Percentiles rank a stretch among this genome's conserved stretches.
phyloP scores from a whole-genome alignment of 2,888 invertebrate species.

The Orthosia gothica region DNA sequence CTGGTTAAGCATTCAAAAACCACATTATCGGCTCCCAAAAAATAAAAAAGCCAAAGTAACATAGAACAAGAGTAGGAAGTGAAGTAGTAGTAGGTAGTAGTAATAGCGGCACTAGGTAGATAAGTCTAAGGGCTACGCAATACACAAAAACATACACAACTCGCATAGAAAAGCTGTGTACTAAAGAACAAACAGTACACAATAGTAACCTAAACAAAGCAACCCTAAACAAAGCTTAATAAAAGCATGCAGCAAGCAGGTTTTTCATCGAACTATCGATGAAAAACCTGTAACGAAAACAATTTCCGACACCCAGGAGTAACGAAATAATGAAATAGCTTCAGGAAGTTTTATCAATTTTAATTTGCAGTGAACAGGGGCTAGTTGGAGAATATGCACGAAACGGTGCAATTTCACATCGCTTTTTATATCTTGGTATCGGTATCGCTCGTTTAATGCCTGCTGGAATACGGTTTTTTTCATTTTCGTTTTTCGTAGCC shows the following conservation, averaged over 20 bases:
- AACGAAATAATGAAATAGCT: constrained; percentile 1
- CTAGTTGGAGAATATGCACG: background rate
- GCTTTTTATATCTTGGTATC: constrained; percentile 2
- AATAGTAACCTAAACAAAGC: too few species aligned
- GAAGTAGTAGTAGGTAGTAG: too few species aligned
- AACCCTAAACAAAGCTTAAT: background rate
- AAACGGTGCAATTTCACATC: background rate
- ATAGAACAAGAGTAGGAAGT: too few species aligned
- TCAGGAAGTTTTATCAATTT: background rate
- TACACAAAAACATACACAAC: too few species aligned
- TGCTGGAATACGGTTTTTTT: background rate
- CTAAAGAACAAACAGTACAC: background rate
- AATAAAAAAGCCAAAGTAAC: too few species aligned
- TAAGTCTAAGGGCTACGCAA: too few species aligned
- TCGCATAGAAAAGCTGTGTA: background rate
- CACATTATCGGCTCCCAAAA: too few species aligned
- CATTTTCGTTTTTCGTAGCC: too few species aligned
- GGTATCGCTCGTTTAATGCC: background rate
- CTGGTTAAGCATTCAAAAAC: too few species aligned
- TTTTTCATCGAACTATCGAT: background rate
- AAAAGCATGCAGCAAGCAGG: background rate
- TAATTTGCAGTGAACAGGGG: constrained; percentile 1
- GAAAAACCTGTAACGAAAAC: background rate
- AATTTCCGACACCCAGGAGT: background rate
- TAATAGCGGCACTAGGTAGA: too few species aligned